Base-by-base conservation (phyloP, 2,113 vertebrate genomes). In the Myodes glareolus region DNA sequence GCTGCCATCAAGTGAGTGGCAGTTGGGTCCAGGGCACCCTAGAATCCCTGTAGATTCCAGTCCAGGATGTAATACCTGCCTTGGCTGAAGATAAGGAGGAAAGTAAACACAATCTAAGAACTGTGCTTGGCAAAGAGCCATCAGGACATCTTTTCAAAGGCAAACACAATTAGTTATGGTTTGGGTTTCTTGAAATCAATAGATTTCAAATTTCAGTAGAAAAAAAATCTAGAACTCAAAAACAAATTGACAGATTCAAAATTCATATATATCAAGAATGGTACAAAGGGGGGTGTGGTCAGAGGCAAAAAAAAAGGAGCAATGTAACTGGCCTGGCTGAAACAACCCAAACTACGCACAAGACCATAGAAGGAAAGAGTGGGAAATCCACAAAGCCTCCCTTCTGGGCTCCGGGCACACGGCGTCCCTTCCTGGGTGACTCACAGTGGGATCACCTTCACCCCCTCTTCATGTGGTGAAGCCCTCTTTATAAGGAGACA, bases 301-400 rank as follows among this genome's bases (percentile, higher is more conserved):
- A 97, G 97, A 97, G 97, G 95, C 50, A 97, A 97, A 96, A 97
- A 97, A 96, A 95, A 97, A 89, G 97, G 97, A 98, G 96, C 95
- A 97, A 97, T 72, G 73, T 90, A 97, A 39, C 33, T 21, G 55
- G 0, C 95, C 94, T 98, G 98, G 98, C 98, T 98, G 98, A 98
- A 98, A 95, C 65, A 85, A 93, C 88, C 94, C 91, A 7, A 95
- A 97, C 98, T 97, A 98, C 93, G 55, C 97, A 96, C 94, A 96
- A 96, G 98, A 98, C 98, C 96, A 98, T 93, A 98, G 97, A 39
- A 98, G 97, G 97, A 96, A 97, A 97, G 0, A 97, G 96, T 97
- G 10, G 97, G 98, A 98, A 98, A 98, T 84, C 94, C 97, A 98
- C 95, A 93, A 92, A 97, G 72, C 97, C 97, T 97, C 96, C 93